phyloP scores from a whole-genome alignment of 2,888 invertebrate genomes.

The Heliconius ethilla region DNA sequence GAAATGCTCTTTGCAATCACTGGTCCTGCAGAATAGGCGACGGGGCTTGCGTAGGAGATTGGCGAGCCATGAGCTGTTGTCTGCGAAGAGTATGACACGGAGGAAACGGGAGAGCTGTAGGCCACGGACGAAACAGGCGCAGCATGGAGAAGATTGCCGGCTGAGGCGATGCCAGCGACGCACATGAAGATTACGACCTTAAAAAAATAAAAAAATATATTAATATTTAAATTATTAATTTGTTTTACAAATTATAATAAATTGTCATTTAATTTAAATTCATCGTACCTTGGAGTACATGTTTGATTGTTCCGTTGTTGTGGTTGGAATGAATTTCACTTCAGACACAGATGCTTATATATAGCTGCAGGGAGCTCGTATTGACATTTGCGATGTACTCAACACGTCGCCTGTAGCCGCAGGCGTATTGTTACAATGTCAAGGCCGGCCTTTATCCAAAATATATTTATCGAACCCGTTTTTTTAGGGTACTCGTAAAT shows the following conservation, averaged over 20 bases:
- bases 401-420: constrained; percentile 55
- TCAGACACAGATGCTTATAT: constrained; percentile 74
- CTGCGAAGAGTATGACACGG: constrained; percentile 55
- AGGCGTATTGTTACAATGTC: constrained; percentile 72
- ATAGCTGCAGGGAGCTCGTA: constrained; percentile 65
- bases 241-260: background rate
- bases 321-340: constrained; percentile 69
- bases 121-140: constrained; percentile 72
- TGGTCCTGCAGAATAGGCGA: constrained; percentile 51
- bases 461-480: constrained; percentile 18
- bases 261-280: background rate
- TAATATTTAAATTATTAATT: background rate
- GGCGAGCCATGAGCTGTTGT: constrained; percentile 44
- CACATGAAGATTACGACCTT: constrained; percentile 82
- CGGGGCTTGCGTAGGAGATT: constrained; percentile 54
- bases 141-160: constrained; percentile 79
- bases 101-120: constrained; percentile 80
- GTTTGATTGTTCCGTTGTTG: constrained; percentile 67
- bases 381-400: constrained; percentile 49
- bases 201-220: constrained; percentile 27
- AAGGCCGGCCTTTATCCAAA: constrained; percentile 54
- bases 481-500: background rate
- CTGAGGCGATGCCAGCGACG: constrained; percentile 82
- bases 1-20: constrained; percentile 58
- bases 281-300: constrained; percentile 76